Percentiles rank a stretch among this genome's conserved stretches.
Conservation (phyloP, 2,888 invertebrate species). For the Philereme transversata region DNA sequence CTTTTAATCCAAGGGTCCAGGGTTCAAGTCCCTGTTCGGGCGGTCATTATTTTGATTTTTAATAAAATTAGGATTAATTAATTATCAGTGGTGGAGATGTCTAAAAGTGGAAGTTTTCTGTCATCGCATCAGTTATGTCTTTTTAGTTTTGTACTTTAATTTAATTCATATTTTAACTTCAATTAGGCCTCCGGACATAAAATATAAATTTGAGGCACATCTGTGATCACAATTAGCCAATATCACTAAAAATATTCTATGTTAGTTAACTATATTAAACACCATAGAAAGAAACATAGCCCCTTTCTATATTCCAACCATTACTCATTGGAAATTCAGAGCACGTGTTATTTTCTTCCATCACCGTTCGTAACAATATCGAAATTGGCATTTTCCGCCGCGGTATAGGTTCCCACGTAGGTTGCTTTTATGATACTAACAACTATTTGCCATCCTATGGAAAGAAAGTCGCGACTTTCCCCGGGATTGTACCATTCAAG, state of each 20-base stretch:
- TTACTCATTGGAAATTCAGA: conserved; percentile 8
- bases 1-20: conserved; percentile 92
- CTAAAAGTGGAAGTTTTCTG: too few species aligned
- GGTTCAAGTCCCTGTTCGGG: conserved; percentile 91
- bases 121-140: too few species aligned
- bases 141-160: too few species aligned
- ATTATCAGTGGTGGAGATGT: too few species aligned
- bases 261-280: too few species aligned
- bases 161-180: too few species aligned
- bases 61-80: neutral
- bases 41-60: conserved; percentile 49
- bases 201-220: too few species aligned
- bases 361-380: conserved; percentile 19
- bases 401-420: conserved; percentile 34
- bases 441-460: conserved; percentile 31
- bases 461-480: conserved; percentile 38
- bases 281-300: neutral
- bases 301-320: neutral
- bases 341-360: conserved; percentile 1
- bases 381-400: conserved; percentile 25
- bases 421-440: conserved; percentile 31
- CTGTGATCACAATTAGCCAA: too few species aligned
- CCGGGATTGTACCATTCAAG: conserved; percentile 23
- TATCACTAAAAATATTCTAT: too few species aligned
- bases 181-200: too few species aligned